phyloP scores from a whole-genome alignment of 2,888 invertebrate species.

The Serripes groenlandicus region DNA sequence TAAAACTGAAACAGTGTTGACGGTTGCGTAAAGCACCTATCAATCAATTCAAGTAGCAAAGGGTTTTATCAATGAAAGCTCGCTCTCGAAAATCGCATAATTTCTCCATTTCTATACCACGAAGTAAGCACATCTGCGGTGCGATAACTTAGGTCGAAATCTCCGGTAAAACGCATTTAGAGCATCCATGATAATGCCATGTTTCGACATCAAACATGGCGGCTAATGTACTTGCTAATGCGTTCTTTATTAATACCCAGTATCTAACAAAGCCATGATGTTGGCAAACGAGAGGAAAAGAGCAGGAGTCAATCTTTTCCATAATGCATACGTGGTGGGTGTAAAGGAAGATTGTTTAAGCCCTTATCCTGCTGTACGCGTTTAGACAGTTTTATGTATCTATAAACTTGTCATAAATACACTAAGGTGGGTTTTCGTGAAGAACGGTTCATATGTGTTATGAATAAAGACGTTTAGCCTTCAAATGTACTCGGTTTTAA shows the following conservation, averaged over 20 bases:
- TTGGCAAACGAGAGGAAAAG: conserved; percentile 45
- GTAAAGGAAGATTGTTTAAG: too few species aligned
- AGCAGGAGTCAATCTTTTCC: background rate
- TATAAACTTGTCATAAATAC: too few species aligned
- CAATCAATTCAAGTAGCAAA: too few species aligned
- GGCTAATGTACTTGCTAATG: conserved; percentile 45
- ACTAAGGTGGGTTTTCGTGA: too few species aligned
- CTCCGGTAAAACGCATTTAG: background rate
- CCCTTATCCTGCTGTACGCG: too few species aligned
- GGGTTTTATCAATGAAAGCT: too few species aligned
- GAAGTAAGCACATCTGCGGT: conserved; percentile 8
- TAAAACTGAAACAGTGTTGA: too few species aligned
- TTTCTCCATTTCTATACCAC: conserved; percentile 20
- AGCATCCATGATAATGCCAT: background rate
- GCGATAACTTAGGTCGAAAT: background rate
- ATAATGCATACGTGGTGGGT: background rate
- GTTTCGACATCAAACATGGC: conserved; percentile 17
- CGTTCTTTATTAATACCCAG: conserved; percentile 36
- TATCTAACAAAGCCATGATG: conserved; percentile 19
- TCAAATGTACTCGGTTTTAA: too few species aligned
- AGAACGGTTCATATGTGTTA: too few species aligned
- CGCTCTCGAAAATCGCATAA: conserved; percentile 15
- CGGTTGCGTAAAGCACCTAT: too few species aligned
- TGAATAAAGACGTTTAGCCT: too few species aligned
- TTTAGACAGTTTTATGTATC: too few species aligned